phyloP scores from a whole-genome alignment of 1,140 invertebrate genomes.

The Rhysida immarginata region DNA sequence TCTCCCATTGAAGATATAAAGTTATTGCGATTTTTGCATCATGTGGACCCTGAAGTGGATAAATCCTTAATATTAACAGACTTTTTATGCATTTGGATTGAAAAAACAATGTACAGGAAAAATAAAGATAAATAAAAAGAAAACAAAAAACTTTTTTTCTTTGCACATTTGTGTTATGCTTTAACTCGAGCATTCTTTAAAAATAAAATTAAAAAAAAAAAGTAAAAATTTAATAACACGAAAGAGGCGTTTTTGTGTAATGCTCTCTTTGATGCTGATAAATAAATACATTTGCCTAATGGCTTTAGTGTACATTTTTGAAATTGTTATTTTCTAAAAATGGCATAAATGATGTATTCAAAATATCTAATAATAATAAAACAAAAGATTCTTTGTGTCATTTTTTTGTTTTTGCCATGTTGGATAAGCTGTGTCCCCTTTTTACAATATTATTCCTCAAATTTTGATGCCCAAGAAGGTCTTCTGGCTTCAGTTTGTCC shows the following conservation, averaged over 20 bases:
- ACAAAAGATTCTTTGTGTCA: neutral
- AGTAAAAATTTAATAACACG: too few species aligned
- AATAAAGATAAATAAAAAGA: neutral
- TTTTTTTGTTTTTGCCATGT: too few species aligned
- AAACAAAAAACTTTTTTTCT: too few species aligned
- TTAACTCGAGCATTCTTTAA: neutral
- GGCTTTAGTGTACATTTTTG: constrained; percentile 3
- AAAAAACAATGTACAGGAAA: neutral
- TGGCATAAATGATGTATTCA: constrained; percentile 1
- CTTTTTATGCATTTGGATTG: neutral
- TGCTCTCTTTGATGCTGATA: neutral
- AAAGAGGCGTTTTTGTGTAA: neutral
- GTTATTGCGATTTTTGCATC: too few species aligned
- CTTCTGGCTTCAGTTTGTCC: neutral
- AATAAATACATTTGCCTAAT: neutral
- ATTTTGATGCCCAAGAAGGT: neutral
- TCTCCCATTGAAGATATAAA: too few species aligned
- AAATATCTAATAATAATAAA: constrained; percentile 1
- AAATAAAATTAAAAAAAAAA: too few species aligned
- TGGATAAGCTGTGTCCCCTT: neutral
- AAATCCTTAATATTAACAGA: too few species aligned
- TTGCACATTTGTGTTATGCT: neutral
- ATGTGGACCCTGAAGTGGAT: too few species aligned
- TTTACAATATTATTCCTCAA: neutral
- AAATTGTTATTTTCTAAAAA: neutral